A percentile compares a stretch with the other conserved stretches of the same genome.
Evolutionary conservation across 2,797 vertebrate genomes (phyloP).

Genomic region (Gymnopithys bicolor): DNA sequence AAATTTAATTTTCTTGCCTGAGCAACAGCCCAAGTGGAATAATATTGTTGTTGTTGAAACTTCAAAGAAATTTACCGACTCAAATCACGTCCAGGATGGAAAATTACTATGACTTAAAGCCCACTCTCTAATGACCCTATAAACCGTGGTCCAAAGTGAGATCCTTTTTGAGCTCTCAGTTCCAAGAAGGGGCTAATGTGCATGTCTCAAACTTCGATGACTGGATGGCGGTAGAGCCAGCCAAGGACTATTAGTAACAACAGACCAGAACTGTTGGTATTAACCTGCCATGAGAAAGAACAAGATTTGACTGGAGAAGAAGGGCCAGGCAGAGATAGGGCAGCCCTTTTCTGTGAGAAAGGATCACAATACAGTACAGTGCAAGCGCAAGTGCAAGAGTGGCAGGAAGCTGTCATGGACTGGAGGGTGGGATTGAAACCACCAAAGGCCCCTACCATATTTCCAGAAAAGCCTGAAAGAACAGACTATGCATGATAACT

Average conservation of each 20-base stretch:
- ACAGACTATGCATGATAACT: neutral
- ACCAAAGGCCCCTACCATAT: neutral
- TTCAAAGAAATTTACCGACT: neutral
- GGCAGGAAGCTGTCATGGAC: neutral
- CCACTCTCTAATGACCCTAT: neutral
- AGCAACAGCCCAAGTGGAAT: neutral
- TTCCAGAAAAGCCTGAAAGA: neutral
- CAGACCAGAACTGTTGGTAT: neutral
- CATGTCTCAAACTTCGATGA: neutral
- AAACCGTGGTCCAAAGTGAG: neutral
- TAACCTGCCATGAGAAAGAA: neutral
- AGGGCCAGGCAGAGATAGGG: neutral
- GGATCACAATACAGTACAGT: neutral
- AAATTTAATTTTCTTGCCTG: neutral
- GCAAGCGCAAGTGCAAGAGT: neutral
- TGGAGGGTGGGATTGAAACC: neutral
- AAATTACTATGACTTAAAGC: neutral
- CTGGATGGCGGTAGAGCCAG: neutral
- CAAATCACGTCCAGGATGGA: neutral
- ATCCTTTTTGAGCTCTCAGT: neutral
- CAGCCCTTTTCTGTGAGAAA: neutral
- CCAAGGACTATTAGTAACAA: neutral
- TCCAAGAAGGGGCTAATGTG: neutral
- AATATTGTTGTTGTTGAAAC: neutral
- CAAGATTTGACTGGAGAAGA: neutral